Conservation (phyloP, 2,888 invertebrate genomes). For the Cyclophora punctaria region DNA sequence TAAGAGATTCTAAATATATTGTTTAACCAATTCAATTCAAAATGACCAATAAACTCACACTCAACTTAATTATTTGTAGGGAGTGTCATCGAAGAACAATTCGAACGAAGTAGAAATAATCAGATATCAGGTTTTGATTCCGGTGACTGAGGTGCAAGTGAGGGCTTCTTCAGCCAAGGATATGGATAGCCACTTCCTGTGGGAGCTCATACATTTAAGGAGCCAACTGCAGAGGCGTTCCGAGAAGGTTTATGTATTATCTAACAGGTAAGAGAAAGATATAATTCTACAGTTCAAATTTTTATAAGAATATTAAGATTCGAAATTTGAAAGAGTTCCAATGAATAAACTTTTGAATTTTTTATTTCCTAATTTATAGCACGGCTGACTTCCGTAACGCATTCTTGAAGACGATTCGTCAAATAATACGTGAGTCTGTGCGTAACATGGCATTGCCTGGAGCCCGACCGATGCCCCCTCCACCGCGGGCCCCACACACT, state of each 20-base stretch:
- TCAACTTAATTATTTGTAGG: constrained; percentile 64
- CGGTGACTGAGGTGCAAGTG: constrained; percentile 98
- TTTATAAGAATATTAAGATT: too few species aligned
- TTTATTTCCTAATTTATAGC: constrained; percentile 61
- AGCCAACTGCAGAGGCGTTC: constrained; percentile 95
- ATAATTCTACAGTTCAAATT: too few species aligned
- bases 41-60: not conserved
- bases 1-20: constrained; percentile 51
- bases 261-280: constrained; percentile 82
- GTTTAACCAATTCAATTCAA: not conserved
- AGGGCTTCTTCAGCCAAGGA: constrained; percentile 95
- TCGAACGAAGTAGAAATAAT: constrained; percentile 96
- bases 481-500: constrained; percentile 59
- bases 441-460: constrained; percentile 96
- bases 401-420: constrained; percentile 96
- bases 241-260: constrained; percentile 96
- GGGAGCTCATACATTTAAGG: constrained; percentile 96
- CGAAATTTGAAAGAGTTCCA: too few species aligned
- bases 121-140: constrained; percentile 96
- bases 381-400: constrained; percentile 97
- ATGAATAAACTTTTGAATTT: too few species aligned
- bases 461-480: constrained; percentile 77
- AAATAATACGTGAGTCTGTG: constrained; percentile 97
- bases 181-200: constrained; percentile 96
- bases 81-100: constrained; percentile 89